Percentiles rank a stretch among this genome's conserved stretches.
Evolutionary conservation across 2,888 invertebrate genomes (phyloP).

Genomic region (Patella ulyssiponensis): DNA sequence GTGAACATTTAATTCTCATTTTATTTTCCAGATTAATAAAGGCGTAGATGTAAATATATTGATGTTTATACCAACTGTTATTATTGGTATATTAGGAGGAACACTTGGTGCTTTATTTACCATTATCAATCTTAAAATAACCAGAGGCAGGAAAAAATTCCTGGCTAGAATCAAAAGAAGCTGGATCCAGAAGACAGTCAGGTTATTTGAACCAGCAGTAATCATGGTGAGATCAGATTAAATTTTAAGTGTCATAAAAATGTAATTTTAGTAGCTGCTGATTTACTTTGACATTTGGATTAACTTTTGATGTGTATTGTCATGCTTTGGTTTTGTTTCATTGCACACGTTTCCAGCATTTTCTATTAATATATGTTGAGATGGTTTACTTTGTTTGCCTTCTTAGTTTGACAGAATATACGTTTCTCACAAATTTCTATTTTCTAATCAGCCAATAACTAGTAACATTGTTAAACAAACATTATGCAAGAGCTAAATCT

Average conservation of each 20-base stretch:
- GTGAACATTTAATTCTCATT: background rate
- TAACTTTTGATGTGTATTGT: background rate
- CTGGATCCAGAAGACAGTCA: constrained; percentile 59
- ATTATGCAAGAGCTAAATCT: too few relatives aligned
- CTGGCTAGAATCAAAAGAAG: constrained; percentile 61
- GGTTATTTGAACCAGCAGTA: constrained; percentile 68
- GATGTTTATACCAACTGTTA: constrained; percentile 71
- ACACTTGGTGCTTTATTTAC: constrained; percentile 72
- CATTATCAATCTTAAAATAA: constrained; percentile 71
- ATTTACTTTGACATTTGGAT: background rate
- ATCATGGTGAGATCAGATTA: constrained; percentile 54
- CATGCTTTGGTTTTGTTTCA: background rate
- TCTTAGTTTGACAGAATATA: too few relatives aligned
- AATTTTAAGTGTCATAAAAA: too few relatives aligned
- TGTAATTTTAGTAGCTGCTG: too few relatives aligned
- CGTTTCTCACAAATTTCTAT: too few relatives aligned
- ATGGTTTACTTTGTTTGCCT: too few relatives aligned
- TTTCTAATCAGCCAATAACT: too few relatives aligned
- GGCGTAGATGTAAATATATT: constrained; percentile 71
- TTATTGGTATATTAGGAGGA: constrained; percentile 72
- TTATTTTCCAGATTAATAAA: constrained; percentile 54
- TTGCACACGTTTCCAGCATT: background rate
- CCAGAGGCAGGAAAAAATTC: constrained; percentile 65
- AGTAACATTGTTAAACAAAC: too few relatives aligned
- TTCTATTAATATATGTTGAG: background rate